Evolutionary conservation across 2,113 vertebrate species (phyloP).

Genomic region (Pseudopodoces humilis): DNA sequence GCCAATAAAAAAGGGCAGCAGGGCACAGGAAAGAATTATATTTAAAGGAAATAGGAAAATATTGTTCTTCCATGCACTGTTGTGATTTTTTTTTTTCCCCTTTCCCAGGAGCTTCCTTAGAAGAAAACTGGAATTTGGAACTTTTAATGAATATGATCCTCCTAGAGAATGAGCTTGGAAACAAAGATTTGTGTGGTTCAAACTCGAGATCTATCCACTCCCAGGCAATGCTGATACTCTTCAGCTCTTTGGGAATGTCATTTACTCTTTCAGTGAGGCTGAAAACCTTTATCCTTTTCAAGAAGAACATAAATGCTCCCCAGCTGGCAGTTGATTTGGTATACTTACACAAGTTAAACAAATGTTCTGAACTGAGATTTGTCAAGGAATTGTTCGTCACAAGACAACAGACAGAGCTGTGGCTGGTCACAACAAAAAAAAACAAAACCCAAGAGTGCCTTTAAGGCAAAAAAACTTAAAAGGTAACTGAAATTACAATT

Average conservation of each 20-base stretch:
- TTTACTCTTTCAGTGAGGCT: neutral
- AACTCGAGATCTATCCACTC: neutral
- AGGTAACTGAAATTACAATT: slow-evolving; percentile 55
- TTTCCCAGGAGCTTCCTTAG: neutral
- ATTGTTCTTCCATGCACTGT: neutral
- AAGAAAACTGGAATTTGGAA: neutral
- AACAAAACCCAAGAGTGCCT: neutral
- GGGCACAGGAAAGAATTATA: neutral
- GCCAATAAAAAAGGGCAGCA: neutral
- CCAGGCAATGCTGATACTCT: neutral
- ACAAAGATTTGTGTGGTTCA: neutral
- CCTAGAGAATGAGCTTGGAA: neutral
- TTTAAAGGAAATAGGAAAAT: neutral
- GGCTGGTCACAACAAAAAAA: neutral
- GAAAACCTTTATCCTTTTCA: neutral
- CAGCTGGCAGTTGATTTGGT: neutral
- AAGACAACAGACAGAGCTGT: neutral
- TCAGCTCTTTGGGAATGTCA: neutral
- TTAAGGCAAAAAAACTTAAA: neutral
- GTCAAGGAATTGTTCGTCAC: neutral
- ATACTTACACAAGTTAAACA: neutral
- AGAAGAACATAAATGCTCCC: neutral
- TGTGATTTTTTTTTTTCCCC: neutral
- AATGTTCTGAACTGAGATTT: neutral
- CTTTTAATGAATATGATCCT: neutral